A percentile compares a stretch with the other conserved stretches of the same genome.
Conservation (phyloP, 1,140 invertebrate species). For the Uloborus diversus region DNA sequence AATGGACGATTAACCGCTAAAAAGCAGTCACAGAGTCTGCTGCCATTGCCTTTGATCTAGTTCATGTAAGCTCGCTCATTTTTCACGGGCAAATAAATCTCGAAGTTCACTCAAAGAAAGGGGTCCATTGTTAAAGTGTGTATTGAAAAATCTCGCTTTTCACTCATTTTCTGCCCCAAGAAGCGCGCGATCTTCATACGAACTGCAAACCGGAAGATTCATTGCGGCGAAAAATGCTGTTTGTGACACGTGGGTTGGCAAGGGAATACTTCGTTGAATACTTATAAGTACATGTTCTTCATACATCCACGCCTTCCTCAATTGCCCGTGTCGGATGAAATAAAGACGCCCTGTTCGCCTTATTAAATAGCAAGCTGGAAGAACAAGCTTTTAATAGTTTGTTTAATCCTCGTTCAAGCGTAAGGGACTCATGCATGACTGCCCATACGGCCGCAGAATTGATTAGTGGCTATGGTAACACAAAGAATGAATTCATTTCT, state of each 20-base stretch:
- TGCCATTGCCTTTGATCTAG: too few relatives aligned
- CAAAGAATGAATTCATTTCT: slow-evolving; percentile 1
- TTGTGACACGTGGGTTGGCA: slow-evolving; percentile 21
- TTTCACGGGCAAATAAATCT: slow-evolving; percentile 23
- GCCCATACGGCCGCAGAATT: slow-evolving; percentile 18
- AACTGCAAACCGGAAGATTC: slow-evolving; percentile 23
- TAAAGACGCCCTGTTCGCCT: slow-evolving; percentile 15
- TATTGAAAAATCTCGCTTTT: slow-evolving; percentile 34
- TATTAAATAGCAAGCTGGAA: slow-evolving; percentile 25
- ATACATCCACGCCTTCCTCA: slow-evolving; percentile 10
- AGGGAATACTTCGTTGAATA: slow-evolving; percentile 5
- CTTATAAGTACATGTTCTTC: not conserved
- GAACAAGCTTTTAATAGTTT: slow-evolving; percentile 35
- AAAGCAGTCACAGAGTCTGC: too few relatives aligned
- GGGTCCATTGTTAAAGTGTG: slow-evolving; percentile 17
- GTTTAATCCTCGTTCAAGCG: slow-evolving; percentile 20
- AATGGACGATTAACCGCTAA: too few relatives aligned
- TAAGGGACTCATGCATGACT: slow-evolving; percentile 2
- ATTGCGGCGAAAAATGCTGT: slow-evolving; percentile 20
- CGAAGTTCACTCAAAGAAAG: slow-evolving; percentile 24
- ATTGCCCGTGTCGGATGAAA: slow-evolving; percentile 15
- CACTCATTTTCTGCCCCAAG: slow-evolving; percentile 35
- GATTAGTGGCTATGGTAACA: slow-evolving; percentile 22
- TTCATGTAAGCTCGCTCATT: not conserved
- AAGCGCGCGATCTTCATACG: slow-evolving; percentile 4